Evolutionary conservation across 2,888 invertebrate genomes (phyloP).

Genomic region (Orthonychiurus folsomi): DNA sequence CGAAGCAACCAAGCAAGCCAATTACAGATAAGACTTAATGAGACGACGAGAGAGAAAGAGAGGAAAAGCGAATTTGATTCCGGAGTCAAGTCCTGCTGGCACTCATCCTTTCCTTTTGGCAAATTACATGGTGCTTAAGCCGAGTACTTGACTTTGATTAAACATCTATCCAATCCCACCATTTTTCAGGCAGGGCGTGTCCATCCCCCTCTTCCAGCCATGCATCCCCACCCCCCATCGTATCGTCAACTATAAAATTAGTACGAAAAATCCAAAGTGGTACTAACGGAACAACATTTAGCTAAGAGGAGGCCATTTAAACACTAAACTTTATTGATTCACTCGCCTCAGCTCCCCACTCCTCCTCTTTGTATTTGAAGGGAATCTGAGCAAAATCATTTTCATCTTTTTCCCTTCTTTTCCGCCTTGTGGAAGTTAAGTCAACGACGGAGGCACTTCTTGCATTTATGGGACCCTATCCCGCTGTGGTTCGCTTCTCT

Average conservation of each 20-base stretch:
- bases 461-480: not conserved
- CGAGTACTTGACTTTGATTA: slow-evolving; percentile 2
- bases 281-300: not conserved
- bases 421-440: too few species aligned
- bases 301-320: not conserved
- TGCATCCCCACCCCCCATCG: not conserved
- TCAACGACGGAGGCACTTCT: not conserved
- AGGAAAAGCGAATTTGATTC: not conserved
- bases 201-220: not conserved
- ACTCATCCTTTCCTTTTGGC: not conserved
- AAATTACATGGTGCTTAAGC: not conserved
- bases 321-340: not conserved
- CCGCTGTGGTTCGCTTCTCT: not conserved
- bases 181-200: slow-evolving; percentile 2
- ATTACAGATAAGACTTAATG: too few species aligned
- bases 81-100: too few species aligned
- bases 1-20: too few species aligned
- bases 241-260: not conserved
- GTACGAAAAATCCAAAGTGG: not conserved
- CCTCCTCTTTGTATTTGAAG: too few species aligned
- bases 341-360: too few species aligned
- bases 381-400: too few species aligned
- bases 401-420: not conserved
- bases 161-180: not conserved
- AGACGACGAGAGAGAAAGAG: too few species aligned